Base-by-base conservation (phyloP, 2,797 vertebrate species). In the Geotrypetes seraphini region DNA sequence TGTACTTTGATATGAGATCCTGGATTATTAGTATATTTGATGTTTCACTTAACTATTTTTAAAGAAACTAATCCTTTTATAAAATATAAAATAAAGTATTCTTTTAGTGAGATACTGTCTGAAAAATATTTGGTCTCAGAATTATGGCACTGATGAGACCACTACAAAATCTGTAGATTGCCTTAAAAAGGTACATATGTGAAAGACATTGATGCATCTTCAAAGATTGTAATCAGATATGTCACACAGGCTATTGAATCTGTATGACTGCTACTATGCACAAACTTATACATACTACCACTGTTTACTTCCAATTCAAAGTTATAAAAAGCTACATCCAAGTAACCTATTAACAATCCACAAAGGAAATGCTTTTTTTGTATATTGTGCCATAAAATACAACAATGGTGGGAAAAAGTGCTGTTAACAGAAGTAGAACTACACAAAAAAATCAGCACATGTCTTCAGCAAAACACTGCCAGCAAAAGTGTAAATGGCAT, bases 341-440 rank as follows among this genome's bases (percentile, higher is more conserved):
- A 65, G 69, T 55, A 75, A 67, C 45, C 39, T 9, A 62, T 31
- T 71, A 75, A 81, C 78, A 78, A 82, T 74, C 53, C 69, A 63
- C 37, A 78, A 59, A 82, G 81, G 82, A 85, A 85, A 71, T 71
- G 50, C 30, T 47, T 62, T 57, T n/a, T 47, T 79, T 85, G 75
- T 84, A 83, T 79, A 83, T 83, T 81, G 75, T 80, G 54, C 55
- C 73, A 55, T 69, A 63, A 78, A 79, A 75, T 49, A 57, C 60
- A 84, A 83, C 82, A 80, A 82, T 84, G 76, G 69, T 78, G 75
- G 75, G 82, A 83, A 85, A 81, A 84, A 66, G n/a, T 2, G 6
- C 19, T 54, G 36, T n/a, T 30, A 57, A 47, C 30, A 30, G 39
- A n/a, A 56, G 48, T 13, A 51, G 29, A 56, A 44, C 28, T 25